Percentiles rank a stretch among this genome's conserved stretches.
Conservation (phyloP, 2,113 vertebrate genomes). For the Oryzias curvinotus region DNA sequence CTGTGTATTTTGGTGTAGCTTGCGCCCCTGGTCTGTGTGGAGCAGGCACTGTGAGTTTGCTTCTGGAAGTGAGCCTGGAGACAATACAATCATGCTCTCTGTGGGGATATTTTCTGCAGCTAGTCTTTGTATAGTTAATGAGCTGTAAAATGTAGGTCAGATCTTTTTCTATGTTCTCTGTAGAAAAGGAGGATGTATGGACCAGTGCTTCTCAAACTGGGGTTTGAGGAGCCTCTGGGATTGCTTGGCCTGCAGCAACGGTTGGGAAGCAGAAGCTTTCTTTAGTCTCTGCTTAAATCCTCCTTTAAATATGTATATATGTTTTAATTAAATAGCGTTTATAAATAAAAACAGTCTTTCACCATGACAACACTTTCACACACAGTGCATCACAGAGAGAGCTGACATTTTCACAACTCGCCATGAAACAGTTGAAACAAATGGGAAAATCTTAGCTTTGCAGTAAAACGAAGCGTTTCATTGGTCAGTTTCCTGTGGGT, state of each 20-base stretch:
- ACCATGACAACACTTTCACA: not conserved
- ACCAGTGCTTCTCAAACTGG: conserved; percentile 23
- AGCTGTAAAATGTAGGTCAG: conserved; percentile 70
- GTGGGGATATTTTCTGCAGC: conserved; percentile 52
- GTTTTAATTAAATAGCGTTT: conserved; percentile 8
- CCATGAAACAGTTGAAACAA: not conserved
- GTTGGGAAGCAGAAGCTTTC: not conserved
- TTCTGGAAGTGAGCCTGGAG: conserved; percentile 24
- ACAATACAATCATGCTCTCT: conserved; percentile 40
- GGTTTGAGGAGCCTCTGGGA: conserved; percentile 30
- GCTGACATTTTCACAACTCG: not conserved
- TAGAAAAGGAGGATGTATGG: conserved; percentile 38
- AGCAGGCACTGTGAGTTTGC: conserved; percentile 12
- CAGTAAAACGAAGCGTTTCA: conserved; percentile 15
- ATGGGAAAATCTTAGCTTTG: not conserved
- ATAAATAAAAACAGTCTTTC: not conserved
- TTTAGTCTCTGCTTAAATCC: conserved; percentile 9
- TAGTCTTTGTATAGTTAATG: conserved; percentile 62
- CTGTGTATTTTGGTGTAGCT: not conserved
- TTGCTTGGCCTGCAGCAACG: not conserved
- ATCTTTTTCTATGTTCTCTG: conserved; percentile 28
- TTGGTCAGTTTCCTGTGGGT: conserved; percentile 13
- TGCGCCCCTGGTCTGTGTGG: not conserved
- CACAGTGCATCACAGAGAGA: not conserved
- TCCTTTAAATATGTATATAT: conserved; percentile 7